Conservation (phyloP, 2,113 vertebrate genomes). For the Tachycineta bicolor region DNA sequence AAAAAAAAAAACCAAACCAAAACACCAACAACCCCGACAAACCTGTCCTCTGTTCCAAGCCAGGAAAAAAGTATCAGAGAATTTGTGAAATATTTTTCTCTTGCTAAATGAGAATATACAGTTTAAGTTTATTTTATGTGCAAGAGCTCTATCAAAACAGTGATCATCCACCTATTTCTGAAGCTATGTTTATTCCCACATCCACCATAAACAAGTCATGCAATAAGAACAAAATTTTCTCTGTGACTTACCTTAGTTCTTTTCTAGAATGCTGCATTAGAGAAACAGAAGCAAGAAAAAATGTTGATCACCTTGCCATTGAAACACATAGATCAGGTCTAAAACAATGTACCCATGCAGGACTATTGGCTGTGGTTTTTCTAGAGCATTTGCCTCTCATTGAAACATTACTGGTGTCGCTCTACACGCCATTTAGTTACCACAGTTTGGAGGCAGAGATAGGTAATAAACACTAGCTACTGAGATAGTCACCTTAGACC, state of each 20-base stretch:
- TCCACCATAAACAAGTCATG: conserved; percentile 19
- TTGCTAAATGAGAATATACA: neutral
- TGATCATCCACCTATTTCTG: neutral
- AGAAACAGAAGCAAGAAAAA: conserved; percentile 64
- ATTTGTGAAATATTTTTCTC: neutral
- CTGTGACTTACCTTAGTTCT: conserved; percentile 44
- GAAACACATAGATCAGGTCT: neutral
- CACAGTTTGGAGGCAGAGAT: neutral
- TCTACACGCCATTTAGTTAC: neutral
- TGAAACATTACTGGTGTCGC: neutral
- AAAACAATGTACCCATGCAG: neutral
- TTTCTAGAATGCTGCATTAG: conserved; percentile 60
- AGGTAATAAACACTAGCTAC: neutral
- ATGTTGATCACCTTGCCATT: conserved; percentile 37
- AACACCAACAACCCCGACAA: neutral
- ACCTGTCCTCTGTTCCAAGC: neutral
- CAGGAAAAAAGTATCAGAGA: neutral
- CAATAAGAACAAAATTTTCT: conserved; percentile 41
- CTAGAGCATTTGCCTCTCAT: neutral
- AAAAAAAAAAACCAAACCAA: no score
- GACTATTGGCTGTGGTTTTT: neutral
- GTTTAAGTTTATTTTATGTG: neutral
- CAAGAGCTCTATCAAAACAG: conserved; percentile 22
- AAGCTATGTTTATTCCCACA: neutral
- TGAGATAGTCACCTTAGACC: neutral